Percentiles rank a stretch among this genome's conserved stretches.
phyloP scores from a whole-genome alignment of 2,113 vertebrate genomes.

The Jacana jacana region DNA sequence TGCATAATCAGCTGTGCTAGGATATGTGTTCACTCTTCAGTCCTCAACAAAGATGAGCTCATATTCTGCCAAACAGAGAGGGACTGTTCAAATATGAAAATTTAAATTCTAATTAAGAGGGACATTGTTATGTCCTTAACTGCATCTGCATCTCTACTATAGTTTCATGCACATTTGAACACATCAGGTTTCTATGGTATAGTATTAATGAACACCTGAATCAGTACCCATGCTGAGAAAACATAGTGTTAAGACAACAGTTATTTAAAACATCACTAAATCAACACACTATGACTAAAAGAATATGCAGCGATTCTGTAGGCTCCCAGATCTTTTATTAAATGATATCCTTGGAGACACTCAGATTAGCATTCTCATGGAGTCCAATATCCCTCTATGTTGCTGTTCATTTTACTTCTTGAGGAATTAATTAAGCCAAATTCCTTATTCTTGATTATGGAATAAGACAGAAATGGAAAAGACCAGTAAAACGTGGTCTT shows the following conservation, averaged over 20 bases:
- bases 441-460: not conserved
- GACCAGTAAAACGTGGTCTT: fast-evolving
- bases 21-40: not conserved
- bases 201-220: not conserved
- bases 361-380: not conserved
- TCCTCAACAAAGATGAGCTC: not conserved
- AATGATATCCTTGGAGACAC: not conserved
- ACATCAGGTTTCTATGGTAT: not conserved
- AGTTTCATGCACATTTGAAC: not conserved
- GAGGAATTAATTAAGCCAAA: not conserved
- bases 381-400: not conserved
- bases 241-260: not conserved
- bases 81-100: not conserved
- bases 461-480: not conserved
- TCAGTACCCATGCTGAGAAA: not conserved
- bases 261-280: not conserved
- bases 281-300: not conserved
- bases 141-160: not conserved
- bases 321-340: not conserved
- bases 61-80: not conserved
- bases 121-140: not conserved
- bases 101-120: not conserved
- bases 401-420: not conserved
- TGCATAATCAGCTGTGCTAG: not conserved
- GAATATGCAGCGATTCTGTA: not conserved